Base-by-base conservation (phyloP, 2,113 vertebrate genomes). In the Mus musculus region DNA sequence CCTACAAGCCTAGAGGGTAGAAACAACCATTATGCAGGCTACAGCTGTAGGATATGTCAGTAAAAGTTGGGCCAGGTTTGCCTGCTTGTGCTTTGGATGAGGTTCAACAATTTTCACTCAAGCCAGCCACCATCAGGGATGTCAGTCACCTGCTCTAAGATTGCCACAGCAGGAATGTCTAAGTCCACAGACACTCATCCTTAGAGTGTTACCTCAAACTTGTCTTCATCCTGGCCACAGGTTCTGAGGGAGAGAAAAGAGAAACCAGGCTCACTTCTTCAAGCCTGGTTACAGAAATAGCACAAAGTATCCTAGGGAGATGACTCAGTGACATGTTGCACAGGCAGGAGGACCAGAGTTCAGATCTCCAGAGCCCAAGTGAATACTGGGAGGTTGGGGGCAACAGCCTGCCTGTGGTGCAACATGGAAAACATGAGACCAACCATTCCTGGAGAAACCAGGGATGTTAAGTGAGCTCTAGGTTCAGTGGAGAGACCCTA, bases 51-150 rank as follows among this genome's bases (percentile, higher is more conserved):
- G 12, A 3, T 46, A 7, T 4, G 49, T 33, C 3, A 82, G n/a
- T 54, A 0, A 61, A 61, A 52, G 14, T 13, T n/a, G 39, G n/a
- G 14, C 20, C 30, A 24, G 36, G 17, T 26, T 56, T 17, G 49
- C 3, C 73, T 61, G 1, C 8, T 1, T 26, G 26, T 71, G 30
- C 42, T 49, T 49, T 16, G 20, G 1, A 20, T 73, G 1, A 20
- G 13, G 33, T 36, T 85, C n/a, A 24, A 19, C 1, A 9, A 28
- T 39, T 10, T 54, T 81, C 10, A 3, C 7, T 17, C 22, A 33
- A 54, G 36, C 49, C 19, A 33, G 8, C 8, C 22, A 28, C 28
- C 46, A 46, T 8, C 1, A 3, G 1, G 0, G 24, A 26, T 20
- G 10, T 71, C 26, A 69, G 3, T 3, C 4, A 12, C 2, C 59